These are phyloP conservation scores for Aegotheles bennettii DNA, from an alignment of 2,113 vertebrate genomes.

Conservation along the genomic window DNA sequence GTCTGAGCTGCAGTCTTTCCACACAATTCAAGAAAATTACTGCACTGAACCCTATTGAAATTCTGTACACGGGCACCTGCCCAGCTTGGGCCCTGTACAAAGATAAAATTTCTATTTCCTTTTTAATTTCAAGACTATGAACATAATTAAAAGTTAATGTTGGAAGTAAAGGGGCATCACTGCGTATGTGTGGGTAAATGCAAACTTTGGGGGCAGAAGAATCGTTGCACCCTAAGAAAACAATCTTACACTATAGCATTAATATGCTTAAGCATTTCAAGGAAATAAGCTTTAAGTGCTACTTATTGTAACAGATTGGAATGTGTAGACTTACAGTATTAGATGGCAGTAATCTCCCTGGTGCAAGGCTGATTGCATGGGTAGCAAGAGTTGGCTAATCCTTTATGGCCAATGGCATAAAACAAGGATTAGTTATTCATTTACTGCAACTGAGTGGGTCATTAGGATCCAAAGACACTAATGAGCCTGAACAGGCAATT, in stretches of 20 bases:
- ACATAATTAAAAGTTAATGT: not conserved
- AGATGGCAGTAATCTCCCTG: slow-evolving; percentile 46
- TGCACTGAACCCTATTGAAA: not conserved
- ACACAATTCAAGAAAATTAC: not conserved
- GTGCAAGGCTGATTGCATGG: slow-evolving; percentile 44
- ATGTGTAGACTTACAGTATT: slow-evolving; percentile 66
- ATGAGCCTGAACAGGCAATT: slow-evolving; percentile 63
- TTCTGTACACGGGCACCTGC: not conserved
- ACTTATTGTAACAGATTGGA: slow-evolving; percentile 64
- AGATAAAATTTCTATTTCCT: not conserved
- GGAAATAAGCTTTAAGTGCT: slow-evolving; percentile 64
- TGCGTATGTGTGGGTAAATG: not conserved
- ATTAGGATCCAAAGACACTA: slow-evolving; percentile 68
- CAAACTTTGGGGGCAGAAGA: not conserved
- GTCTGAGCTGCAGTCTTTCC: not conserved
- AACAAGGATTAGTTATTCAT: slow-evolving; percentile 72
- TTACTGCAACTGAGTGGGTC: slow-evolving; percentile 63
- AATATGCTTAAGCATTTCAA: slow-evolving; percentile 46
- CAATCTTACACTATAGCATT: slow-evolving; percentile 7
- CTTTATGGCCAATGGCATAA: slow-evolving; percentile 61
- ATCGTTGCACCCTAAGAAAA: not conserved
- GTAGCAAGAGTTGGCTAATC: slow-evolving; percentile 66
- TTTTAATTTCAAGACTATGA: not conserved
- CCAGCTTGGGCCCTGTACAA: not conserved
- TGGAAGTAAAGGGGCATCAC: not conserved